Base-by-base conservation (phyloP, 64 coral and sea anemone species). In the Trachythela sp. region DNA sequence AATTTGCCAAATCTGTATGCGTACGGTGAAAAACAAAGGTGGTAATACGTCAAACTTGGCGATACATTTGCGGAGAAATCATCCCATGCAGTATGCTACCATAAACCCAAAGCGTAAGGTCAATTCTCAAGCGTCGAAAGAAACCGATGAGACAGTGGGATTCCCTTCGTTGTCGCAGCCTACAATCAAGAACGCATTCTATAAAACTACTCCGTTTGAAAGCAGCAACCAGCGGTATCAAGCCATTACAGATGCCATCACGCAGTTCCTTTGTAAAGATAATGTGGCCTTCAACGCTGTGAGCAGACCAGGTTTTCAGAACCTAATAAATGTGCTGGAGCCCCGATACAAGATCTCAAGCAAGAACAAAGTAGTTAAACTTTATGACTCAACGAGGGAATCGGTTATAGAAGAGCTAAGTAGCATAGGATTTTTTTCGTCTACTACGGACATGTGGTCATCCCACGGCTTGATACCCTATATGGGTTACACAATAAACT, bases 401-500 rank as follows among this genome's bases (percentile, higher is more conserved):
- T 70, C 64, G 64, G 64, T 70, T 32, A 70, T 70, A 22, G 64
- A 70, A 70, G 64, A 70, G 30, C 30, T 70, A 22, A 70, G 64
- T 32, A 70, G 30, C 64, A 32, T 70, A 70, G 64, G 30, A 70
- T 70, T 70, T 32, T 70, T 70, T 70, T 70, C 64, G 24, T 70
- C 64, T 5, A 70, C 64, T 70, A 32, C 64, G 30, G 64, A 70
- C 64, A 70, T 70, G 64, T 70, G 64, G 64, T 70, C 64, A 70
- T 70, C 64, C 30, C 64, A 70, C 64, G 64, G 64, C 30, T 70
- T 70, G 30, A 6, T 70, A 32, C 64, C 64, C 18, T 70, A 70
- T 22, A 70, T 70, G 64, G 64, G 64, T 70, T 70, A 70, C 64
- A 70, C 64, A 70, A 70, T 70, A 70, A 7, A 70, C 64, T 70